phyloP scores from a whole-genome alignment of 2,888 invertebrate genomes.

The Ramazzottius varieornatus region DNA sequence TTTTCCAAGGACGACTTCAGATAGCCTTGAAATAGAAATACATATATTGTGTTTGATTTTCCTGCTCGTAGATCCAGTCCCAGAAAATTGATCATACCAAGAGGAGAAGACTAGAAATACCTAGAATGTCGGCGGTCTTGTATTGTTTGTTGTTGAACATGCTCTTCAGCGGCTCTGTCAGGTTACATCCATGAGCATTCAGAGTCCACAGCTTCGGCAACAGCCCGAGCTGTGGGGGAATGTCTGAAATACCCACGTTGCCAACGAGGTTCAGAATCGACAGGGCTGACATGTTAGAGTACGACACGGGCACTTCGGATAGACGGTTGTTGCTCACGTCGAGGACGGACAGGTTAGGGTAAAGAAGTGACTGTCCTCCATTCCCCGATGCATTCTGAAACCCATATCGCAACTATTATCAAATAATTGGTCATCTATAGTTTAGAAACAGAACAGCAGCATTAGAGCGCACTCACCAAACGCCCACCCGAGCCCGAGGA shows the following conservation, averaged over 20 bases:
- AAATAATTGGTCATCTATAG: too few species aligned
- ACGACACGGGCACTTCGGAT: conserved; percentile 46
- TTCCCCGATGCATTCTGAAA: not conserved
- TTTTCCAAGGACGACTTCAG: conserved; percentile 39
- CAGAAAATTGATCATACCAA: too few species aligned
- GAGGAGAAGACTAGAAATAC: too few species aligned
- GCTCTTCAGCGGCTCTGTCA: conserved; percentile 58
- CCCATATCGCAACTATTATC: not conserved
- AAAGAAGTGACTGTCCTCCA: conserved; percentile 32
- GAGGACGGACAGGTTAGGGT: conserved; percentile 75
- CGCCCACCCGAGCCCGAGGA: not conserved
- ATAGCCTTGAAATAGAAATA: conserved; percentile 66
- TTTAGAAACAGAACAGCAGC: too few species aligned
- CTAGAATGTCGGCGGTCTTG: conserved; percentile 73
- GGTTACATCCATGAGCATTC: conserved; percentile 59
- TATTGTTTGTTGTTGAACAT: conserved; percentile 73
- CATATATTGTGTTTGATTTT: too few species aligned
- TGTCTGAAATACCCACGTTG: conserved; percentile 51
- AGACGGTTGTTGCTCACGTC: conserved; percentile 70
- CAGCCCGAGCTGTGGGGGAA: conserved; percentile 82
- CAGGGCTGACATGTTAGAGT: conserved; percentile 56
- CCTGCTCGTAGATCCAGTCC: too few species aligned
- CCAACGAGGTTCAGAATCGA: conserved; percentile 80
- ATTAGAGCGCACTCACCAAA: not conserved
- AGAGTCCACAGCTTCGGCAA: conserved; percentile 84